Conservation (phyloP, 2,113 vertebrate species). For the Porphyrio hochstetteri region DNA sequence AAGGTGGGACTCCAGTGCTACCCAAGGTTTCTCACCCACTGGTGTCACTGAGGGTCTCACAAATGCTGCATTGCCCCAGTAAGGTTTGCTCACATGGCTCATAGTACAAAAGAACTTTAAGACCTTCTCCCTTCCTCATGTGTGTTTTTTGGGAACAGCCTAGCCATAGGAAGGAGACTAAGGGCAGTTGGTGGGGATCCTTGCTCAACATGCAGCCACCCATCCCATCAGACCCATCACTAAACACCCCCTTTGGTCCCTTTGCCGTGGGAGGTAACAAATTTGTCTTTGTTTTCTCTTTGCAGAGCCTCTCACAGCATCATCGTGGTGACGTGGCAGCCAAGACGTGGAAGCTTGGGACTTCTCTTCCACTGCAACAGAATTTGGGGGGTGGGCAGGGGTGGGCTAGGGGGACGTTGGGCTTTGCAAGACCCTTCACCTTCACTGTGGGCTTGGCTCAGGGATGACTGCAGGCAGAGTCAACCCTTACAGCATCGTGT, state of each 20-base stretch:
- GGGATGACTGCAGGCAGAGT: conserved; percentile 89
- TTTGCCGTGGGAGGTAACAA: background rate
- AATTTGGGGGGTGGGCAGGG: conserved; percentile 58
- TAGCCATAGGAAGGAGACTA: background rate
- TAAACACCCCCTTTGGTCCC: background rate
- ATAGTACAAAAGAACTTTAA: background rate
- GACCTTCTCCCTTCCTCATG: background rate
- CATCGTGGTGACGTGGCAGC: conserved; percentile 7
- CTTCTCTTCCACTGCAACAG: background rate
- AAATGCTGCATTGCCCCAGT: background rate
- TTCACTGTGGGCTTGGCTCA: conserved; percentile 65
- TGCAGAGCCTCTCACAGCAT: conserved; percentile 61
- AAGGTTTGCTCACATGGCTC: background rate
- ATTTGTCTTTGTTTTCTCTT: conserved; percentile 36
- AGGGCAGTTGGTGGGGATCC: background rate
- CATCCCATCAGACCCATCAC: background rate
- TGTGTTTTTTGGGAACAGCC: background rate
- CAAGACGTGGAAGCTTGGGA: conserved; percentile 47
- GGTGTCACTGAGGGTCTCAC: background rate
- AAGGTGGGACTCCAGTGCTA: background rate
- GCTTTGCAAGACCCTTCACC: background rate
- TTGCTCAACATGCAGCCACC: background rate
- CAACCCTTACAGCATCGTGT: conserved; percentile 89
- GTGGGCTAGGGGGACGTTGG: conserved; percentile 6
- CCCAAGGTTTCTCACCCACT: background rate